Percentiles rank a stretch among this genome's conserved stretches.
Conservation (phyloP, 1,140 invertebrate species). For the Cherax quadricarinatus region DNA sequence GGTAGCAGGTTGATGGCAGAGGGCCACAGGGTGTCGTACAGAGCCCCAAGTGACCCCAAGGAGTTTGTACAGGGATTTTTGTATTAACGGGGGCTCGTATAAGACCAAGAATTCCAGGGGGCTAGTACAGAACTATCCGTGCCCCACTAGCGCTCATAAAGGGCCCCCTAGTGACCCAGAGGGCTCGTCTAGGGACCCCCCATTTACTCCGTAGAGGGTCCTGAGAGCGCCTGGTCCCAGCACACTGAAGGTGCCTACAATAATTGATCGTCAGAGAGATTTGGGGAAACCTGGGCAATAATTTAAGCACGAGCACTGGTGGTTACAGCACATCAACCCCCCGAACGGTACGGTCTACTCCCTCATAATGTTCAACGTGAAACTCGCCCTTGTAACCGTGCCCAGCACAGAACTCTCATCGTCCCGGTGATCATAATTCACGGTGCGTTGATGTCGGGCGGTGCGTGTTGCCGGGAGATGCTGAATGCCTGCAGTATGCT, state of each 20-base stretch:
- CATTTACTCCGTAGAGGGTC: background rate
- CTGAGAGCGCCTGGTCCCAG: background rate
- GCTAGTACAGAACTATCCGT: too few species aligned
- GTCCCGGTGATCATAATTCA: conserved; percentile 1
- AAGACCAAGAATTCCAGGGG: too few species aligned
- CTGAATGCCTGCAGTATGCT: background rate
- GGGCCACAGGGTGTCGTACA: too few species aligned
- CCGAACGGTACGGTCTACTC: background rate
- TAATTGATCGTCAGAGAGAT: background rate
- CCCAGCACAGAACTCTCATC: background rate
- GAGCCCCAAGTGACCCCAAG: too few species aligned
- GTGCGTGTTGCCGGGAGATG: background rate
- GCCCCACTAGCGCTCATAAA: too few species aligned
- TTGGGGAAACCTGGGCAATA: conserved; percentile 26
- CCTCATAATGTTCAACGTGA: background rate
- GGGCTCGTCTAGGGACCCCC: background rate
- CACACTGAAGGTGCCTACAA: background rate
- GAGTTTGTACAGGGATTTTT: too few species aligned
- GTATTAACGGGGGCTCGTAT: too few species aligned
- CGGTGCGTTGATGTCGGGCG: background rate
- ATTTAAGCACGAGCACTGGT: background rate
- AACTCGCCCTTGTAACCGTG: background rate
- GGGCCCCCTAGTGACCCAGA: background rate
- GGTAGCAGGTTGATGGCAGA: too few species aligned
- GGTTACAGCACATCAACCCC: background rate